Evolutionary conservation across 2,113 vertebrate species (phyloP), one percentile per base, ranked within the genome.

Genomic region (Clarias magur): DNA sequence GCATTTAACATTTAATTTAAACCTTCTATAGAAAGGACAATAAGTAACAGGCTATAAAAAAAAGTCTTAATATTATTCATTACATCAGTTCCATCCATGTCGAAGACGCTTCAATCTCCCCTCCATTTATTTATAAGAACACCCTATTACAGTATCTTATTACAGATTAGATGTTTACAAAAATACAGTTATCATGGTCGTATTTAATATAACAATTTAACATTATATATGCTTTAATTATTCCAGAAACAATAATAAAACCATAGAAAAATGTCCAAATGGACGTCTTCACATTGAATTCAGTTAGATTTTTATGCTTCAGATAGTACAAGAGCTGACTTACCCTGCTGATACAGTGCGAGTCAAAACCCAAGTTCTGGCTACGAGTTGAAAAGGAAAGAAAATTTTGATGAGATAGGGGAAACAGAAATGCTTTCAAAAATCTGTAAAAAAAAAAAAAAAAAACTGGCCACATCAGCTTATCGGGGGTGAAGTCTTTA

Each of bases 401-500:
- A 63, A 23, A 27, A 78, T 1, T 34, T 1, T 27, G n/a, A 19
- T 48, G 48, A 17, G 15, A 5, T n/a, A 30, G 17, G n/a, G 27
- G n/a, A 78, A 23, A 80, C 67, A 87, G 85, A 82, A 87, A 53
- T 53, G 48, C 53, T 27, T 56, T 56, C 57, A 62, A 34, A 34
- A 15, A 42, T 17, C 8, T 17, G 11, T 1, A 27, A 12, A 67
- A 12, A 12, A 34, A 65, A 27, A 12, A 67, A 12, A 12, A 34
- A 65, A 25, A 65, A 25, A 83, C 23, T 48, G 23, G 11, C 8
- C 48, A 16, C 60, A 59, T 11, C 23, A 48, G 2, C 42, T 68
- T 1, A 60, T 8, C n/a, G 17, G 19, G 23, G 17, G 63, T 38
- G 13, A 27, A 21, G 21, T 48, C 13, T 75, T 60, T 62, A 62